Evolutionary conservation across 2,888 invertebrate genomes (phyloP), one percentile per base, ranked within the genome.

Genomic region (Pristionchus arcanus): DNA sequence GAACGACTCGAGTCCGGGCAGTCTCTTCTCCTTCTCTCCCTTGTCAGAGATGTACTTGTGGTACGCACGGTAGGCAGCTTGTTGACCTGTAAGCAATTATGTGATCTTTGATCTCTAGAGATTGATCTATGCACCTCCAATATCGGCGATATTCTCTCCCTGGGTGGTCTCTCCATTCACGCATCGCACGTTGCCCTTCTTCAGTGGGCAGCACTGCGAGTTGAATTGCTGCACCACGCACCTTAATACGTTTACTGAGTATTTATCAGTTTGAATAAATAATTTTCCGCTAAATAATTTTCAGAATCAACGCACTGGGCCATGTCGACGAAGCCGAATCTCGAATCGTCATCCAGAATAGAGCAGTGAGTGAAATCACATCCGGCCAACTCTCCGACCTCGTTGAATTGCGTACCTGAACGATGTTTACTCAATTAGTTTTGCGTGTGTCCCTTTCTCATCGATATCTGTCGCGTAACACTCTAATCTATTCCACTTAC

Each of bases 71-170:
- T 94, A 94, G 13, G 94, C 93, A 25, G 94, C 92, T 89, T 92
- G 93, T 90, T 94, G 93, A 25, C 93, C 92, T 91, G 59, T 15
- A 34, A 49, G 9, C 19, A 68, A 4, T 9, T 42, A 42, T 9
- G 9, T 42, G 42, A 9, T 42, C 42, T 3, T 42, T 42, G 42
- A 42, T 42, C 42, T 42, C 9, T 9, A 42, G 42, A 42, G n/a
- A n/a, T n/a, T n/a, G n/a, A 42, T 42, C 9, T 21, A 9, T 31
- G 31, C 19, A 90, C 93, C 94, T 89, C 94, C 94, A 49, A 94
- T 90, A 91, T 94, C 94, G 37, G 94, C 94, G 90, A 94, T 93
- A 90, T 94, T 94, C 84, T 94, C 94, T 90, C 94, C 94, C 90
- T 94, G 94, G 15, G 94, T 94, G 19, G 93, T 93, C 7, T 93